Evolutionary conservation across 2,113 vertebrate species (phyloP), one percentile per base, ranked within the genome.

Genomic region (Rhabdomys dilectus): DNA sequence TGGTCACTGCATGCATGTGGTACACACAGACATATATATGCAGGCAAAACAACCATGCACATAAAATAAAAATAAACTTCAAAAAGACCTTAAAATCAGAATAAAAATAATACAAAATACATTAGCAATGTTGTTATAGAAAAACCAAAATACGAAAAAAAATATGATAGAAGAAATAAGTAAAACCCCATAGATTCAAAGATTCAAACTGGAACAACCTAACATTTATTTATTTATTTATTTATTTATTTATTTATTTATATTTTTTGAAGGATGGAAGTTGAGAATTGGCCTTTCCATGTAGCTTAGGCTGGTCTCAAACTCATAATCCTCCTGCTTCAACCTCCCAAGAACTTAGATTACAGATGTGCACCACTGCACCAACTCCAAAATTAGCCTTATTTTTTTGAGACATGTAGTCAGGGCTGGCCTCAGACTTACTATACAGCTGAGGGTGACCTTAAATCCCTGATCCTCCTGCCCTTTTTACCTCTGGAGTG

Each of bases 21-120:
- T 73, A n/a, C 45, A 48, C n/a, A 73, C 21, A 73, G n/a, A 73
- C 21, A 73, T 42, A 24, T 12, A 73, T 42, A 24, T 12, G 24
- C 24, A 42, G 13, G 3, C 24, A 29, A 84, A 42, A 62, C 56
- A 42, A 0, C 24, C 21, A 84, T 31, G n/a, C 21, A 62, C 56
- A 62, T 84, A 31, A 84, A 39, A 84, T 42, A 42, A 84, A 84
- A 62, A 42, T 26, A 62, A 60, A 60, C 56, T 84, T 42, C n/a
- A 62, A 84, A 42, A 84, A 39, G n/a, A 42, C 36, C 36, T 56
- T 62, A 91, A 89, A 56, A 76, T 70, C n/a, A 82, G 93, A 89
- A 82, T 94, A 56, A 88, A 88, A 51, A 72, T 9, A 90, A 56
- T 56, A 82, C 77, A 64, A 97, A 95, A 93, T 85, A 62, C 22